Evolutionary conservation across 2,888 invertebrate species (phyloP).

Genomic region (Lutraria lutraria): DNA sequence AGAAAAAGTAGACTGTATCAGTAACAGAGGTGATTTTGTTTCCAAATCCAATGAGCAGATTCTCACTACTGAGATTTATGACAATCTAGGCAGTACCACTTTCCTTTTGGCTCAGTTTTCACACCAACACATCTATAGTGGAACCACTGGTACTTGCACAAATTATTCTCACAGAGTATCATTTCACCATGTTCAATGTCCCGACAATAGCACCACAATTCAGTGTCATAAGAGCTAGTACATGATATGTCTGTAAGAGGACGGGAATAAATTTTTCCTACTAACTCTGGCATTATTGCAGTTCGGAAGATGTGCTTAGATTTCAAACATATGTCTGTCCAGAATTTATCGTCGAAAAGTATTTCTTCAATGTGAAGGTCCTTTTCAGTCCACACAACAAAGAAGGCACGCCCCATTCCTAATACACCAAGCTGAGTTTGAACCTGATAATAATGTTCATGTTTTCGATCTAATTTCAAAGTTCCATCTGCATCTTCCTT

Average conservation of each 20-base stretch:
- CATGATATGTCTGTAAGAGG: constrained; percentile 34
- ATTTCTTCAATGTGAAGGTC: constrained; percentile 29
- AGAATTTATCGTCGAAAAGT: constrained; percentile 3
- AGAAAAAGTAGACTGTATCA: no score
- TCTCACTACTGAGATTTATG: no score
- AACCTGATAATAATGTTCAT: constrained; percentile 49
- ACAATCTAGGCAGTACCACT: no score
- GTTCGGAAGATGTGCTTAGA: neutral
- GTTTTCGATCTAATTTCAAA: neutral
- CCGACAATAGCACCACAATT: neutral
- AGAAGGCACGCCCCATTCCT: constrained; percentile 47
- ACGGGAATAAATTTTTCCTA: constrained; percentile 50
- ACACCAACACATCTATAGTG: no score
- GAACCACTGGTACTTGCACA: no score
- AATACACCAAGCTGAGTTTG: constrained; percentile 53
- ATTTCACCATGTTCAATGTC: neutral
- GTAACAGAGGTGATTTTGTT: no score
- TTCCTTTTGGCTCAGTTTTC: no score
- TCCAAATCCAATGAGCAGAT: no score
- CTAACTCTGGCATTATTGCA: neutral
- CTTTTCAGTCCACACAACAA: constrained; percentile 48
- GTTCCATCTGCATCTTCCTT: neutral
- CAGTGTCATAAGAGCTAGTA: no score
- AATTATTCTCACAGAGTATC: no score
- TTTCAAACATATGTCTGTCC: constrained; percentile 19